A percentile compares a stretch with the other conserved stretches of the same genome.
These are phyloP conservation scores for Aphelenchoides fujianensis DNA, from an alignment of 1,140 invertebrate species.

Conservation along the genomic window DNA sequence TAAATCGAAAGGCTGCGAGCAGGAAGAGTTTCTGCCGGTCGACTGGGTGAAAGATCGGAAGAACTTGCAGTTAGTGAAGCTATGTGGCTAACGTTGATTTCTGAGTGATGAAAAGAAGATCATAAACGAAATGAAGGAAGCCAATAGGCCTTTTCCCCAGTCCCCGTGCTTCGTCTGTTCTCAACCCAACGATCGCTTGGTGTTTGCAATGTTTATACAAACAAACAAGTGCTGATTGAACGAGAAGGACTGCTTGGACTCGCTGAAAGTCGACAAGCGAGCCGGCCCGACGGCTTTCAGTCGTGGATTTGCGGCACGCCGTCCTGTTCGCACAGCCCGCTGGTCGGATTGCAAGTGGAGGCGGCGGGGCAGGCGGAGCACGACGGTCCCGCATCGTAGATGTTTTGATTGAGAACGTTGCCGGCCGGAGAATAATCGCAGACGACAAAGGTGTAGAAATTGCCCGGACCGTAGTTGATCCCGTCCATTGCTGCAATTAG, in stretches of 20 bases:
- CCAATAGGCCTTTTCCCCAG: too few relatives aligned
- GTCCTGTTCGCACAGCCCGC: background rate
- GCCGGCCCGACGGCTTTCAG: too few relatives aligned
- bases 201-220: background rate
- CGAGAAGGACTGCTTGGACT: background rate
- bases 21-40: too few relatives aligned
- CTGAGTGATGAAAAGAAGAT: too few relatives aligned
- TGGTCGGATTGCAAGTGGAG: background rate
- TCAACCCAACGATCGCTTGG: background rate
- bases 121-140: background rate
- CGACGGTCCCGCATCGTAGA: background rate
- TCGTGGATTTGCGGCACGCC: background rate
- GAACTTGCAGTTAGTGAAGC: too few relatives aligned
- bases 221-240: background rate
- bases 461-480: background rate
- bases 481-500: constrained; percentile 1
- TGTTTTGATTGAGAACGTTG: background rate
- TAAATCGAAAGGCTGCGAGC: too few relatives aligned
- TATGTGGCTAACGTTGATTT: too few relatives aligned
- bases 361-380: background rate
- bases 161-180: too few relatives aligned
- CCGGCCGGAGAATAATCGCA: background rate
- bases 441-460: background rate
- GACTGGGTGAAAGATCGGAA: too few relatives aligned
- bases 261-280: too few relatives aligned